Conservation (phyloP, 2,888 invertebrate genomes). For the Shargacucullia verbasci region DNA sequence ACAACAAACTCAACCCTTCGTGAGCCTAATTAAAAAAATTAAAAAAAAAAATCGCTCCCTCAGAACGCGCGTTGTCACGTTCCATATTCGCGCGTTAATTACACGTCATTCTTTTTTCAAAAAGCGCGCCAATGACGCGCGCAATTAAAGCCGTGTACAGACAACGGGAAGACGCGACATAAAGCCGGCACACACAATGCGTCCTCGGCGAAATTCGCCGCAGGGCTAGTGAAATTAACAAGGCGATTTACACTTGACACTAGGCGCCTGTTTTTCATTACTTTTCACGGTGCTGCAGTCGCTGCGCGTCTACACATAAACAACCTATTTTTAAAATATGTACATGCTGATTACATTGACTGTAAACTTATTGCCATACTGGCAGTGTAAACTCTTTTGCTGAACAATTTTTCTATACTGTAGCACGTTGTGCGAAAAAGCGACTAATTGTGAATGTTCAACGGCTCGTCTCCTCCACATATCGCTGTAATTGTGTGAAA, state of each 20-base stretch:
- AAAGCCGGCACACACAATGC: slow-evolving; percentile 88
- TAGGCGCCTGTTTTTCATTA: slow-evolving; percentile 84
- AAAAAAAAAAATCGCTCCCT: slow-evolving; percentile 82
- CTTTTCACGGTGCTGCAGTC: slow-evolving; percentile 73
- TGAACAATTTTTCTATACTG: slow-evolving; percentile 62
- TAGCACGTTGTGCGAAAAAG: slow-evolving; percentile 60
- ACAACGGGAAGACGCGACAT: slow-evolving; percentile 88
- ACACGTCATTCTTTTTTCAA: slow-evolving; percentile 89
- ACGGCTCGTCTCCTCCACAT: slow-evolving; percentile 72
- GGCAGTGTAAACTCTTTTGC: slow-evolving; percentile 37
- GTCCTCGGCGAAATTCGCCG: slow-evolving; percentile 89
- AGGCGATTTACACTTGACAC: slow-evolving; percentile 90
- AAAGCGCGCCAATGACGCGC: slow-evolving; percentile 89
- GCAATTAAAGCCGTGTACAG: slow-evolving; percentile 89
- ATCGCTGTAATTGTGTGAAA: slow-evolving; percentile 85
- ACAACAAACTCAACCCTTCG: slow-evolving; percentile 58
- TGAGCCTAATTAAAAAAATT: slow-evolving; percentile 86
- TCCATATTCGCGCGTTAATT: slow-evolving; percentile 89
- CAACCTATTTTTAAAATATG: slow-evolving; percentile 65
- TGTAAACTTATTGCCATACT: slow-evolving; percentile 44
- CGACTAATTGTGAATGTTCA: slow-evolving; percentile 67
- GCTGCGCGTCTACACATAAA: slow-evolving; percentile 65
- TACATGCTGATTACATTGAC: slow-evolving; percentile 56
- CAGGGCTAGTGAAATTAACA: slow-evolving; percentile 88
- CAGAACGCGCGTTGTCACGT: slow-evolving; percentile 88